Evolutionary conservation across 2,797 vertebrate species (phyloP).

Genomic region (Hipposideros larvatus): DNA sequence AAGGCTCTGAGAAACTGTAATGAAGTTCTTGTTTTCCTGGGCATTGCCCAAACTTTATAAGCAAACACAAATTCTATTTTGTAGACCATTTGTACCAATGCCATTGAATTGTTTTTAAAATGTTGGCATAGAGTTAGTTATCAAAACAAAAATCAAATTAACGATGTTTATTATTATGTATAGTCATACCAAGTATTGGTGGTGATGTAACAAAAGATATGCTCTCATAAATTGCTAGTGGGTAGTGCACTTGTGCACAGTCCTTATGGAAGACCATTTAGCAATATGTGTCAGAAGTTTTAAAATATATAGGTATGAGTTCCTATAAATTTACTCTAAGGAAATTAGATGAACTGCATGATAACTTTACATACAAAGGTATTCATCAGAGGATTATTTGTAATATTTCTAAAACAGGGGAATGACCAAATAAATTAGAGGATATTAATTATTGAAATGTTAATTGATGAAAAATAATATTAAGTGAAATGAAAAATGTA

Average conservation of each 20-base stretch:
- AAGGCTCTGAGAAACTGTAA: not conserved
- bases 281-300: not conserved
- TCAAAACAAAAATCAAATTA: not conserved
- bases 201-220: not conserved
- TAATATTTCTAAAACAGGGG: not conserved
- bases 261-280: not conserved
- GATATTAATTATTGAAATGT: not conserved
- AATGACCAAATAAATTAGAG: not conserved
- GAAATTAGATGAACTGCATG: not conserved
- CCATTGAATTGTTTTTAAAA: not conserved
- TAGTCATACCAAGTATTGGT: not conserved
- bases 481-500: not conserved
- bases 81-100: not conserved
- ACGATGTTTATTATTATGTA: not conserved
- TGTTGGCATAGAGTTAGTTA: not conserved
- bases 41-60: not conserved
- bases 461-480: not conserved
- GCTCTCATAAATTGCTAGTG: not conserved
- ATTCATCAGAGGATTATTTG: not conserved
- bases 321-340: not conserved
- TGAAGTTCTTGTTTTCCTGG: not conserved
- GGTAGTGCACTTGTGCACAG: not conserved
- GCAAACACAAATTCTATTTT: not conserved
- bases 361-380: not conserved
- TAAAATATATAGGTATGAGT: not conserved